Evolutionary conservation across 1,140 invertebrate species (phyloP).

Genomic region (Drosophila punjabiensis): DNA sequence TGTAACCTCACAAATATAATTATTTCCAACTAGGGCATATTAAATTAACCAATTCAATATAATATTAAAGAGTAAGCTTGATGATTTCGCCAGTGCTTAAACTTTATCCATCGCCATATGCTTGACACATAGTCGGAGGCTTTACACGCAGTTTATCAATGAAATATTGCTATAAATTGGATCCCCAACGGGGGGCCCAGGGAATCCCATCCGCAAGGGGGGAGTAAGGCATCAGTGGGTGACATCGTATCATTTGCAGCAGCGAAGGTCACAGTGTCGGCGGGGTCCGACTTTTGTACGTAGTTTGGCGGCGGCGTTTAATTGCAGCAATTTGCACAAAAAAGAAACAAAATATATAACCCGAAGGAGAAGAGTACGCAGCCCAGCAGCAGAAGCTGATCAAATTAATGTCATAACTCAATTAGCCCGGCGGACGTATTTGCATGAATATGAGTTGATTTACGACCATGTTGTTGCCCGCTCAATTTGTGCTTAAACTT

Average conservation of each 20-base stretch:
- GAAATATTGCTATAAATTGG: conserved; percentile 76
- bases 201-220: conserved; percentile 16
- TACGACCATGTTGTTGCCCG: conserved; percentile 48
- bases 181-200: conserved; percentile 30
- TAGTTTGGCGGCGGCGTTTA: conserved; percentile 58
- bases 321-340: conserved; percentile 73
- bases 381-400: conserved; percentile 48
- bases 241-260: conserved; percentile 56
- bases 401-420: conserved; percentile 83
- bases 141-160: conserved; percentile 69
- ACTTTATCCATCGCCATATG: conserved; percentile 38
- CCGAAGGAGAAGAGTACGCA: conserved; percentile 15
- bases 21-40: background rate
- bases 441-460: conserved; percentile 55
- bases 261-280: conserved; percentile 70
- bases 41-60: background rate
- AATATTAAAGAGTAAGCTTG: background rate
- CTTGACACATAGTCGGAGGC: conserved; percentile 31
- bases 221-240: conserved; percentile 15
- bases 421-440: conserved; percentile 67
- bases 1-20: background rate
- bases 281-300: conserved; percentile 26
- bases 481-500: conserved; percentile 63
- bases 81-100: conserved; percentile 10
- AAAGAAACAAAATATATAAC: background rate